Conservation (phyloP, 2,888 invertebrate species). For the Amiota mariae region DNA sequence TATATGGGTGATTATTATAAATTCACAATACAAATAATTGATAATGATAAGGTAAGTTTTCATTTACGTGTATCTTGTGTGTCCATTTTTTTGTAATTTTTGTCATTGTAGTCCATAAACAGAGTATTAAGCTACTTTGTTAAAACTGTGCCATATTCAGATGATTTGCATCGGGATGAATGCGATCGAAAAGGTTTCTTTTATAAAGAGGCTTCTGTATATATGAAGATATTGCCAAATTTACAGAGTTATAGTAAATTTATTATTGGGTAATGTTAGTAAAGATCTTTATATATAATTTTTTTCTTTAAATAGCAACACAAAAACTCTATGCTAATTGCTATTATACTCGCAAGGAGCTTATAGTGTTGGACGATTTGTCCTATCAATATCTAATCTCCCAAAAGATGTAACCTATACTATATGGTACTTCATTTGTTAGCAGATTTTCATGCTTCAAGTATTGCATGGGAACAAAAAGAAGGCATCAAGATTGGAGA, state of each 20-base stretch:
- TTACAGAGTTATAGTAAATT: constrained; percentile 62
- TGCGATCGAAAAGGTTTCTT: constrained; percentile 66
- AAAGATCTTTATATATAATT: background rate
- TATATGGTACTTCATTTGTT: constrained; percentile 53
- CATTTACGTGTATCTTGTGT: background rate
- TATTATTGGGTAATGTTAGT: background rate
- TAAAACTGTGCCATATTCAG: constrained; percentile 62
- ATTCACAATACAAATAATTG: constrained; percentile 43
- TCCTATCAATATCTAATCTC: constrained; percentile 51
- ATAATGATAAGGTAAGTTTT: constrained; percentile 3
- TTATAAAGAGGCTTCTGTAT: constrained; percentile 59
- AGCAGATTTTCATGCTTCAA: constrained; percentile 62
- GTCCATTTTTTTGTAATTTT: background rate
- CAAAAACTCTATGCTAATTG: constrained; percentile 58
- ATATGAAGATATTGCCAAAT: constrained; percentile 59
- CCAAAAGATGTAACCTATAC: constrained; percentile 44
- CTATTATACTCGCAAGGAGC: constrained; percentile 58
- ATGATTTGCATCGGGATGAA: constrained; percentile 58
- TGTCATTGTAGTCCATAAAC: background rate
- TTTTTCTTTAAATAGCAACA: constrained; percentile 41
- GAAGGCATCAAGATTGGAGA: constrained; percentile 57
- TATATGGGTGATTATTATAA: constrained; percentile 71
- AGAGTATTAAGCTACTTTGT: constrained; percentile 58
- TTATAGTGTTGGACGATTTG: constrained; percentile 66
- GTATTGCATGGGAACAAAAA: constrained; percentile 64